Conservation (phyloP, 2,888 invertebrate genomes). For the Pristionchus maxplancki region DNA sequence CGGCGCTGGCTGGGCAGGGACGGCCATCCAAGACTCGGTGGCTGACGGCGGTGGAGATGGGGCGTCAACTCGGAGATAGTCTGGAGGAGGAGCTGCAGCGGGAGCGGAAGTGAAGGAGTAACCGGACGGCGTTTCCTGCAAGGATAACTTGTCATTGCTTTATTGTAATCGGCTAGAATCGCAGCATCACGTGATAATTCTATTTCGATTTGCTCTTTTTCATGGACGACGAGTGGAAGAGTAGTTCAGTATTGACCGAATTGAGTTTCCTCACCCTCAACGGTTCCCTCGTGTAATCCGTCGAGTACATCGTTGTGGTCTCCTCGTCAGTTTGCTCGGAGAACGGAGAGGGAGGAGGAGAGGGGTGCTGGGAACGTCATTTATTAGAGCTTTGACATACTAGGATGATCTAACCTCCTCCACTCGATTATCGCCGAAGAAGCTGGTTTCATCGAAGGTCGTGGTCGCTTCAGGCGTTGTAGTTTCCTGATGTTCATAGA, state of each 20-base stretch:
- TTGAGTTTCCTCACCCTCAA: not conserved
- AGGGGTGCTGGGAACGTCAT: not conserved
- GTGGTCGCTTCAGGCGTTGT: not conserved
- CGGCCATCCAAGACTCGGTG: not conserved
- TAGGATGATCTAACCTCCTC: not conserved
- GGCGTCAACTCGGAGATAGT: too few species aligned
- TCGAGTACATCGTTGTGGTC: conserved; percentile 1
- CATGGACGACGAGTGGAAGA: not conserved
- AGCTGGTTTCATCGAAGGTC: not conserved
- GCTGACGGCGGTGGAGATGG: not conserved
- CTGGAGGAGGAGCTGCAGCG: not conserved
- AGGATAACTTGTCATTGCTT: not conserved
- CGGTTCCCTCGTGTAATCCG: not conserved
- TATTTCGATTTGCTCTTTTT: not conserved
- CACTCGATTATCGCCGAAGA: conserved; percentile 1
- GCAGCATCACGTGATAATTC: not conserved
- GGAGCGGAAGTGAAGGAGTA: not conserved
- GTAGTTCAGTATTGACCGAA: not conserved
- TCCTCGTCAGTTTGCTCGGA: not conserved
- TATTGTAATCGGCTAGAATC: too few species aligned
- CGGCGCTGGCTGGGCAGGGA: not conserved
- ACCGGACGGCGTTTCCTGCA: not conserved
- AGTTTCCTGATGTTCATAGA: not conserved
- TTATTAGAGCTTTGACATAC: too few species aligned
- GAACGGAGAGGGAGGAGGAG: not conserved